These are phyloP conservation scores for Tragelaphus strepsiceros DNA, from an alignment of 2,113 vertebrate species.

Conservation along the genomic window DNA sequence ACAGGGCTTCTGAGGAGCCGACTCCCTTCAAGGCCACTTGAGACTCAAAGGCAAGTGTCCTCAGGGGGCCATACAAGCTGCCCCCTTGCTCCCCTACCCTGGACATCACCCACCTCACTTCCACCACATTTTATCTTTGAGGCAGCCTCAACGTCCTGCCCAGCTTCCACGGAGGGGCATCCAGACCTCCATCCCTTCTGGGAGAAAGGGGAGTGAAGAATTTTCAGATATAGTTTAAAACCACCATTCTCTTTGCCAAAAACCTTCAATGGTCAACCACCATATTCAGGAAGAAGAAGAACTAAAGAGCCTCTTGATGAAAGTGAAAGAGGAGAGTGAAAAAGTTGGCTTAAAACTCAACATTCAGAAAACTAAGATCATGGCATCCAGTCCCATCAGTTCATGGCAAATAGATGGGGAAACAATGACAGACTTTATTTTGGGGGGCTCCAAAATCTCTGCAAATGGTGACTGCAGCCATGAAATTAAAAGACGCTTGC, in stretches of 20 bases:
- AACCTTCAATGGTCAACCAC: accelerated
- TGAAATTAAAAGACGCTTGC: background rate
- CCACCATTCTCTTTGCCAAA: background rate
- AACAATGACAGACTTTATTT: background rate
- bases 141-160: background rate
- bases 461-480: background rate
- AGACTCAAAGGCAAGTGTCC: background rate
- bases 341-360: background rate
- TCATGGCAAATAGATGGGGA: background rate
- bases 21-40: background rate
- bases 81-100: background rate
- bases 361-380: background rate
- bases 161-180: background rate
- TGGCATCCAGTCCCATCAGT: background rate
- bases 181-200: background rate
- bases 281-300: background rate
- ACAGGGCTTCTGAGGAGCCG: background rate
- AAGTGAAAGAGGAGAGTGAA: background rate
- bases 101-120: background rate
- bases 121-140: background rate
- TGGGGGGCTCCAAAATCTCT: background rate
- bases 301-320: background rate
- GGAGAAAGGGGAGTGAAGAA: background rate
- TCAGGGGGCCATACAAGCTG: background rate
- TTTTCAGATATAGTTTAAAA: background rate